phyloP scores from a whole-genome alignment of 2,113 vertebrate species.

The Tautogolabrus adspersus region DNA sequence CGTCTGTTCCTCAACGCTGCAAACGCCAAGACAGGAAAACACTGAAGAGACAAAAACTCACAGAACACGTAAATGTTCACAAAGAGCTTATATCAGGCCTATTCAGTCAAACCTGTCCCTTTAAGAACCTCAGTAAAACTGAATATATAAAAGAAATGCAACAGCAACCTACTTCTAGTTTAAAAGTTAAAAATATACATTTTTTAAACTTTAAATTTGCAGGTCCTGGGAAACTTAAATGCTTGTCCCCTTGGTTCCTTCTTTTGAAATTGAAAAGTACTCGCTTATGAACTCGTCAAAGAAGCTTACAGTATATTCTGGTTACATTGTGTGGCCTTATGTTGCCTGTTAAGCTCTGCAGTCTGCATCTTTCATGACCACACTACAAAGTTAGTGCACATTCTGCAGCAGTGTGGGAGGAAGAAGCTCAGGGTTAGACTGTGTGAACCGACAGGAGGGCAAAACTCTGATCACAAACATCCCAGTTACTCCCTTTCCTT shows the following conservation, averaged over 20 bases:
- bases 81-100: no score
- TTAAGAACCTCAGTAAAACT: no score
- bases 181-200: no score
- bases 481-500: constrained; percentile 41
- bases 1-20: constrained; percentile 60
- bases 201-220: no score
- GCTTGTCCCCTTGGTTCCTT: no score
- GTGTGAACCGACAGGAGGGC: constrained; percentile 33
- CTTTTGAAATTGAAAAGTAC: no score
- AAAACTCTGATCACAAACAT: constrained; percentile 31
- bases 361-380: constrained; percentile 39
- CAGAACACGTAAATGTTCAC: neutral
- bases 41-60: constrained; percentile 45
- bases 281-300: neutral
- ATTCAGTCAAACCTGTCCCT: no score
- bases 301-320: neutral
- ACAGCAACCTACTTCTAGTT: no score
- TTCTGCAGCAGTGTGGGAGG: constrained; percentile 25
- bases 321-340: neutral
- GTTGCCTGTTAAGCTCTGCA: constrained; percentile 2
- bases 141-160: no score
- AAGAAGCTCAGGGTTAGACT: neutral
- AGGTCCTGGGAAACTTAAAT: no score
- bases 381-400: neutral
- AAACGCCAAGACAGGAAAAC: constrained; percentile 54